Conservation (phyloP, 2,888 invertebrate species). For the Mesorhabditis sp. region DNA sequence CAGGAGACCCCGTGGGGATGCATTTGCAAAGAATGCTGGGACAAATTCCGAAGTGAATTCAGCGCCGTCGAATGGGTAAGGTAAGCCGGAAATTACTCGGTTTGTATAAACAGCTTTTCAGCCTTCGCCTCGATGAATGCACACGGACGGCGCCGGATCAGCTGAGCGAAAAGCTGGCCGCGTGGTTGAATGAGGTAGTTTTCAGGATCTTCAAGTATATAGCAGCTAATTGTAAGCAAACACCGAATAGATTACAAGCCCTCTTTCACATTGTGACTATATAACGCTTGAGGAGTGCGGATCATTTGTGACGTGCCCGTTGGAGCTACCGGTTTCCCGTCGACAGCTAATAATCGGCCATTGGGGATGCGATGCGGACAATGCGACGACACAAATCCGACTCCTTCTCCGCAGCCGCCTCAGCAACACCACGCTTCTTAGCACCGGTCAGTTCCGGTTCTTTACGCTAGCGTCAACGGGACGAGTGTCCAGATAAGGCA, state of each 20-base stretch:
- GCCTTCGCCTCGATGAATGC: neutral
- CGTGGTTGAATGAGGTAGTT: neutral
- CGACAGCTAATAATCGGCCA: neutral
- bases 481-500: too few relatives aligned
- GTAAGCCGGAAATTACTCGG: neutral
- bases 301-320: neutral
- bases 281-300: neutral
- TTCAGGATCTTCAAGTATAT: too few relatives aligned
- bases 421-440: too few relatives aligned
- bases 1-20: neutral
- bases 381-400: neutral
- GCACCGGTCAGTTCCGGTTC: too few relatives aligned
- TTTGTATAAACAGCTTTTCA: neutral
- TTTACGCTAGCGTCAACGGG: too few relatives aligned
- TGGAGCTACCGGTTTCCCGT: neutral
- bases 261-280: too few relatives aligned
- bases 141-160: neutral
- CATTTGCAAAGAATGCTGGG: neutral
- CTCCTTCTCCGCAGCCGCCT: too few relatives aligned
- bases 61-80: neutral
- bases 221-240: too few relatives aligned
- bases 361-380: neutral
- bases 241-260: too few relatives aligned
- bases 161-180: conserved; percentile 5
- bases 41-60: neutral